Base-by-base conservation (phyloP, 2,113 vertebrate genomes). In the Labeo catla region DNA sequence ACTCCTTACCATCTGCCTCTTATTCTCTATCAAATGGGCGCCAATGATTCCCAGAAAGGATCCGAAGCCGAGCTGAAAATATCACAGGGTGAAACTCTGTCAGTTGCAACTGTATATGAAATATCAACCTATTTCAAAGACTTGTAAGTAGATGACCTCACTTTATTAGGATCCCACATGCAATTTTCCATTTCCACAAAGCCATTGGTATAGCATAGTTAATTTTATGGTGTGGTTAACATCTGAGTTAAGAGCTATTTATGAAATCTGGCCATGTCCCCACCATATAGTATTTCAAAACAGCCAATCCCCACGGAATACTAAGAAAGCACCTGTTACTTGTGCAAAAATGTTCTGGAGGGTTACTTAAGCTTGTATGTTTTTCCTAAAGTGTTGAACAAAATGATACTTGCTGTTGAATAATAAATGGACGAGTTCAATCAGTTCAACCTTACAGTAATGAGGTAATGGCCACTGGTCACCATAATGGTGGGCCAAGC, bases 11-110 rank as follows among this genome's bases (percentile, higher is more conserved):
- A 99, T 99, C 94, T 99, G 98, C 91, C 97, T 96, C 95, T 99
- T 99, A 94, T 99, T 99, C 89, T 99, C 98, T 91, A 98, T 96
- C 92, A 99, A 95, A 95, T 99, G 98, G 90, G 98, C 95, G 73
- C 98, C 98, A 0, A 99, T 99, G 92, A 99, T 98, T 95, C 98
- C 98, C 91, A 99, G 97, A 92, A 99, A 98, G 0, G 98, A 99
- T 85, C 98, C 98, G 86, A 99, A 98, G 87, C 98, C 98, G 89
- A 99, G 96, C 98, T 99, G 95, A 89, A 96, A 96, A 89, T 88
- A 90, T 85, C 78, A 83, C 57, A 91, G 43, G 91, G 80, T 76
- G 89, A 88, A 91, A 11, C 77, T 13, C 21, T 45, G 70, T 92
- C 83, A 63, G 43, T 65, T 86, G 80, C 47, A 76, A 83, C 76